Percentiles rank a stretch among this genome's conserved stretches.
These are phyloP conservation scores for Varanus salvator DNA, from an alignment of 2,113 vertebrate species.

Conservation along the genomic window DNA sequence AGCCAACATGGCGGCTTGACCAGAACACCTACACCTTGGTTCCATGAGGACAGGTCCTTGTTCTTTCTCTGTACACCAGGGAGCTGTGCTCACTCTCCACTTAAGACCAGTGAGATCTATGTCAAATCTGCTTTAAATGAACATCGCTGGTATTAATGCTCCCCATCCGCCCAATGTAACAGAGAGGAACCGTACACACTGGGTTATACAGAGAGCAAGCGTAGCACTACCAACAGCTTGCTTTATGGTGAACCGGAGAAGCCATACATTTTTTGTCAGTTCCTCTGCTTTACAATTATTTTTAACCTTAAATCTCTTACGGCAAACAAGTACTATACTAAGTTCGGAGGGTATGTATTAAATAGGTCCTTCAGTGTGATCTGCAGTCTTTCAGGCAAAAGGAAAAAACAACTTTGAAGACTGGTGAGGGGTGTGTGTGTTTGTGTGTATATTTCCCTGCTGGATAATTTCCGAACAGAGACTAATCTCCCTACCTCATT, in stretches of 20 bases:
- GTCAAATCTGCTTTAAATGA: constrained; percentile 55
- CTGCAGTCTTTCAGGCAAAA: not conserved
- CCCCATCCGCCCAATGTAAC: not conserved
- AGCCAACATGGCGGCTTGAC: not conserved
- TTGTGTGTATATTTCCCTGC: not conserved
- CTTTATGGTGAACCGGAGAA: constrained; percentile 10
- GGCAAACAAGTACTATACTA: not conserved
- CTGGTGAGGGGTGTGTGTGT: not conserved
- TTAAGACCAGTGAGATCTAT: constrained; percentile 33
- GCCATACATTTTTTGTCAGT: not conserved
- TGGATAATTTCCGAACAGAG: constrained; percentile 13
- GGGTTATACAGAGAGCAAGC: constrained; percentile 26
- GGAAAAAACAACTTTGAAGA: not conserved
- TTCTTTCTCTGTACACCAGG: not conserved
- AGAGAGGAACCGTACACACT: constrained; percentile 46
- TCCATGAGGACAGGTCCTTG: not conserved
- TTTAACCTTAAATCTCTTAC: not conserved
- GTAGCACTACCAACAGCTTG: constrained; percentile 23
- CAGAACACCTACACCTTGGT: not conserved
- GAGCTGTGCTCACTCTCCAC: not conserved
- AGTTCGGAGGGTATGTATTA: not conserved
- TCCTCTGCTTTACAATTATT: not conserved
- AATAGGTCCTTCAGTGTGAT: not conserved
- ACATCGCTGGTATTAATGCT: constrained; percentile 45
- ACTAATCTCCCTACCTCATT: not conserved